phyloP scores from a whole-genome alignment of 2,888 invertebrate genomes.

The Theretra japonica region DNA sequence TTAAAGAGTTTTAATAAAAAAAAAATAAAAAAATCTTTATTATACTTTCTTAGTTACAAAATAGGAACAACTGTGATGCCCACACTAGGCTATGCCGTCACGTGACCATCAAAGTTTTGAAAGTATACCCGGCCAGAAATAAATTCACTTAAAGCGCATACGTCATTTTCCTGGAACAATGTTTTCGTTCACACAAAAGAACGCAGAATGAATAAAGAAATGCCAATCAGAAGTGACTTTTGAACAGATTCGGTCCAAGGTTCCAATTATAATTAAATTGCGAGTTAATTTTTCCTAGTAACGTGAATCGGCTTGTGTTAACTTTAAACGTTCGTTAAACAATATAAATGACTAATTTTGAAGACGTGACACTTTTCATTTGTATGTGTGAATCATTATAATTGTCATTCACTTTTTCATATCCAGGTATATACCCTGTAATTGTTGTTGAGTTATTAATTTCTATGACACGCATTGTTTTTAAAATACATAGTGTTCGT shows the following conservation, averaged over 20 bases:
- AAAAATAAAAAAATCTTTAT: no score
- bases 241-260: not conserved
- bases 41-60: no score
- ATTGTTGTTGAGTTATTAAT: not conserved
- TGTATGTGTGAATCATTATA: not conserved
- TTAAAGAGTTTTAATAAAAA: no score
- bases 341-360: constrained; percentile 9
- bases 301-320: not conserved
- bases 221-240: constrained; percentile 9
- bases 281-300: constrained; percentile 10
- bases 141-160: not conserved
- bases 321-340: not conserved
- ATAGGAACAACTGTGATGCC: no score
- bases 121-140: no score
- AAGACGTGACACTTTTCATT: not conserved
- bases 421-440: not conserved
- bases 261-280: constrained; percentile 2
- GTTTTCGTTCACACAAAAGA: not conserved
- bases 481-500: no score
- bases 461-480: no score
- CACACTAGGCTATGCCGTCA: no score
- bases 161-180: not conserved
- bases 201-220: not conserved
- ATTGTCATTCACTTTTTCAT: not conserved
- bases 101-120: no score